phyloP scores from a whole-genome alignment of 2,797 vertebrate genomes.

The Apodemus agrarius region DNA sequence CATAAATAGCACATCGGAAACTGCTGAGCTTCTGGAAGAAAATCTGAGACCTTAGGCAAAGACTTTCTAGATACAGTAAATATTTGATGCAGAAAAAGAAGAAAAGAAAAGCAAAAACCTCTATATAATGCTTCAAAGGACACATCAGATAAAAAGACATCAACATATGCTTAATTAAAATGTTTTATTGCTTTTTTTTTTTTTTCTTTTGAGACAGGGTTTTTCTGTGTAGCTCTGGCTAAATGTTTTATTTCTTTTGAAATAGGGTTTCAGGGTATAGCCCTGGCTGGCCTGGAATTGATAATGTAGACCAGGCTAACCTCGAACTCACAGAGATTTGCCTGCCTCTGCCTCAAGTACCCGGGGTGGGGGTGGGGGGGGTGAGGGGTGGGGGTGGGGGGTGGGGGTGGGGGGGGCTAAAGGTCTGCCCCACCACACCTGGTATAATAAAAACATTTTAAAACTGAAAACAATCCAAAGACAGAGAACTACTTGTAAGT shows the following conservation, averaged over 20 bases:
- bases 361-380: no score
- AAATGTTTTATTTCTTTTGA: not conserved
- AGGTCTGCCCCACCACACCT: not conserved
- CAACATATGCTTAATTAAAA: not conserved
- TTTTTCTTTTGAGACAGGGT: not conserved
- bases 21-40: not conserved
- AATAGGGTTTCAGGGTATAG: not conserved
- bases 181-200: no score
- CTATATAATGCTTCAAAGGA: not conserved
- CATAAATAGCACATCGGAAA: not conserved
- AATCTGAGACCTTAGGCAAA: constrained; percentile 32
- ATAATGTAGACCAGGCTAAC: not conserved
- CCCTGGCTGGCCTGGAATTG: not conserved
- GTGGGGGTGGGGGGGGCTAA: no score
- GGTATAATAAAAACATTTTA: not conserved
- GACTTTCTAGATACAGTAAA: not conserved
- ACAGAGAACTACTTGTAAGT: not conserved
- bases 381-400: no score
- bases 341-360: not conserved
- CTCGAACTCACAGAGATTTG: not conserved
- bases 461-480: not conserved
- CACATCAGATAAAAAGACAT: not conserved
- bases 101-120: not conserved
- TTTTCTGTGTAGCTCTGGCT: no score
- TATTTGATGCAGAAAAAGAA: accelerated